A percentile compares a stretch with the other conserved stretches of the same genome.
Evolutionary conservation across 1,140 invertebrate genomes (phyloP).

Genomic region (Cydia amplana): DNA sequence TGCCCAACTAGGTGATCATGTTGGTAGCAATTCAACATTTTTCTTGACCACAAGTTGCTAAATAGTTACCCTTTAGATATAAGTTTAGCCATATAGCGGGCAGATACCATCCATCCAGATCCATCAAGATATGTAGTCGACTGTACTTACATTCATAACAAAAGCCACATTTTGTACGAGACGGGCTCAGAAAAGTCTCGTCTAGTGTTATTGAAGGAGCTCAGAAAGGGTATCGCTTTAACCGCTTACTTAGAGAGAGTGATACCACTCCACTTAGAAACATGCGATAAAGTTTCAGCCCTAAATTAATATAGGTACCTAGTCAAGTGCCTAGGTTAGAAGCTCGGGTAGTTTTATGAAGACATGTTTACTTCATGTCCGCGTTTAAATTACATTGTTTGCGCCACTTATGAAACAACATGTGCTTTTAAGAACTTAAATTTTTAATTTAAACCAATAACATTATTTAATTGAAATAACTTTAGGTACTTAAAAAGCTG

Average conservation of each 20-base stretch:
- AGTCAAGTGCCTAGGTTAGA: not conserved
- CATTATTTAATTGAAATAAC: no score
- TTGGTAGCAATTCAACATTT: no score
- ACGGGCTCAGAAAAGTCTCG: constrained; percentile 38
- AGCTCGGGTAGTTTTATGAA: not conserved
- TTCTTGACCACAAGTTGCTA: no score
- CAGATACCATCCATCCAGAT: no score
- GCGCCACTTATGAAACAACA: not conserved
- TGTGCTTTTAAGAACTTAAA: not conserved
- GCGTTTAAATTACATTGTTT: not conserved
- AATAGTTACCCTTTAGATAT: no score
- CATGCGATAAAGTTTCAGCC: constrained; percentile 5
- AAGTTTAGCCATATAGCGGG: no score
- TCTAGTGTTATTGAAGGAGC: constrained; percentile 5
- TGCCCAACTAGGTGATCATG: no score
- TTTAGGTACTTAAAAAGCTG: no score
- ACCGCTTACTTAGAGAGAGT: constrained; percentile 21
- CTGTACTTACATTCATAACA: constrained; percentile 43
- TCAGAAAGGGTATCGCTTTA: constrained; percentile 17
- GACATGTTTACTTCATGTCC: not conserved
- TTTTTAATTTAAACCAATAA: not conserved
- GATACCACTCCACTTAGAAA: not conserved
- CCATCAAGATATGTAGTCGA: not conserved
- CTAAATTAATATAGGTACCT: constrained; percentile 24
- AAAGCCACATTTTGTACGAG: constrained; percentile 47